Percentiles rank a stretch among this genome's conserved stretches.
These are phyloP conservation scores for Pocillopora grandis DNA, from an alignment of 92 coral and sea anemone genomes.

Conservation along the genomic window DNA sequence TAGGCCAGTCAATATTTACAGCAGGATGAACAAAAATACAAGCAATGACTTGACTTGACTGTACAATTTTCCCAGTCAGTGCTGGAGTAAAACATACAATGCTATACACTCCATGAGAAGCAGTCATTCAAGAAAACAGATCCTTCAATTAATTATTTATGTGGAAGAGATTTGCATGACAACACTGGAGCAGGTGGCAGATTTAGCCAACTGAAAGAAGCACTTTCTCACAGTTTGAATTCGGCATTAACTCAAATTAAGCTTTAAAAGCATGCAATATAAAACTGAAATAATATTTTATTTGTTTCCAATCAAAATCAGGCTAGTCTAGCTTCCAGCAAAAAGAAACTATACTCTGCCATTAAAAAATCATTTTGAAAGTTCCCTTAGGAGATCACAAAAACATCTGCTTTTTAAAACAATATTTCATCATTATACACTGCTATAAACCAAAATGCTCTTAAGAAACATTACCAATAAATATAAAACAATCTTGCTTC, in stretches of 20 bases:
- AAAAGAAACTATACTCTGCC: no score
- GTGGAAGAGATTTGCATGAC: conserved; percentile 59
- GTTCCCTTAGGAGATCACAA: neutral
- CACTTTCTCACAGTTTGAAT: conserved; percentile 11
- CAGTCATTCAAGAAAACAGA: conserved; percentile 30
- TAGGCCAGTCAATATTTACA: conserved; percentile 13
- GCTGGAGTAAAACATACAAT: neutral
- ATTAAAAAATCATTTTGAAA: no score
- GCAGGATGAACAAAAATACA: neutral
- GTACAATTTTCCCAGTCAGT: neutral
- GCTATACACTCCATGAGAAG: conserved; percentile 1
- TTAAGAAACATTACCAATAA: no score
- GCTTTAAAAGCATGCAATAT: neutral
- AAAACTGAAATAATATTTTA: neutral
- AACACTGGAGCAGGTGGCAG: conserved; percentile 25
- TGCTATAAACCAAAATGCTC: neutral
- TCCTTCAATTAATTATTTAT: conserved; percentile 51
- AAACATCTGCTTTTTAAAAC: conserved; percentile 14
- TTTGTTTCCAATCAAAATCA: no score
- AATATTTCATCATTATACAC: neutral
- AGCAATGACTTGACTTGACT: neutral
- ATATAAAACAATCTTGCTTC: no score
- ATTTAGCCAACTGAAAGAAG: conserved; percentile 27
- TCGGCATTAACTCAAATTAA: neutral
- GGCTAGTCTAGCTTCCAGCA: no score